A percentile compares a stretch with the other conserved stretches of the same genome.
These are phyloP conservation scores for Rhipidura dahli DNA, from an alignment of 2,113 vertebrate species.

Conservation along the genomic window DNA sequence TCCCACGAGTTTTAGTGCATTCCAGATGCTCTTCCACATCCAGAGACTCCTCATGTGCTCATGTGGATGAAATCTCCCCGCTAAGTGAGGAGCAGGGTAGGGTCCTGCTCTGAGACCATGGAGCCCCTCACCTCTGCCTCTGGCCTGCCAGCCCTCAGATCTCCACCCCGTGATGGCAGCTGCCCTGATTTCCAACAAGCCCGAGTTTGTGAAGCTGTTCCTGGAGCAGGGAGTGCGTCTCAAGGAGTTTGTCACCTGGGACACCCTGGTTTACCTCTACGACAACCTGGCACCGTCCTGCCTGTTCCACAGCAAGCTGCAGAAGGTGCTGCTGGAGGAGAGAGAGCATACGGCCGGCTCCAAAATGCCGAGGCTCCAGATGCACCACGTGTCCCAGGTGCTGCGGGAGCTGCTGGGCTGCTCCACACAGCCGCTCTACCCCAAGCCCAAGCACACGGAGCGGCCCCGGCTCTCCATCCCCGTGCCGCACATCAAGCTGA, in stretches of 20 bases:
- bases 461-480: slow-evolving; percentile 53
- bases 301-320: slow-evolving; percentile 83
- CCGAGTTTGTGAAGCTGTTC: slow-evolving; percentile 89
- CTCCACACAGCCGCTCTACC: slow-evolving; percentile 84
- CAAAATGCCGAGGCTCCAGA: slow-evolving; percentile 46
- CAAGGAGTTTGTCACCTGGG: slow-evolving; percentile 80
- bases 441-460: slow-evolving; percentile 39
- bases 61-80: not conserved
- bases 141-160: slow-evolving; percentile 78
- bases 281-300: slow-evolving; percentile 77
- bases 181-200: slow-evolving; percentile 88
- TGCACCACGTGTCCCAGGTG: slow-evolving; percentile 84
- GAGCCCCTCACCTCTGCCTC: not conserved
- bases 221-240: slow-evolving; percentile 89
- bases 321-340: slow-evolving; percentile 75
- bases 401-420: slow-evolving; percentile 85
- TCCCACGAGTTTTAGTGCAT: not conserved
- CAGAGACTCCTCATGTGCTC: not conserved
- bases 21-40: not conserved
- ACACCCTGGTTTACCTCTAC: slow-evolving; percentile 83
- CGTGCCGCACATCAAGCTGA: slow-evolving; percentile 61
- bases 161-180: slow-evolving; percentile 87
- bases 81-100: not conserved
- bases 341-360: not conserved
- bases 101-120: not conserved